phyloP scores from a whole-genome alignment of 2,888 invertebrate genomes.

The Clostera curtula region DNA sequence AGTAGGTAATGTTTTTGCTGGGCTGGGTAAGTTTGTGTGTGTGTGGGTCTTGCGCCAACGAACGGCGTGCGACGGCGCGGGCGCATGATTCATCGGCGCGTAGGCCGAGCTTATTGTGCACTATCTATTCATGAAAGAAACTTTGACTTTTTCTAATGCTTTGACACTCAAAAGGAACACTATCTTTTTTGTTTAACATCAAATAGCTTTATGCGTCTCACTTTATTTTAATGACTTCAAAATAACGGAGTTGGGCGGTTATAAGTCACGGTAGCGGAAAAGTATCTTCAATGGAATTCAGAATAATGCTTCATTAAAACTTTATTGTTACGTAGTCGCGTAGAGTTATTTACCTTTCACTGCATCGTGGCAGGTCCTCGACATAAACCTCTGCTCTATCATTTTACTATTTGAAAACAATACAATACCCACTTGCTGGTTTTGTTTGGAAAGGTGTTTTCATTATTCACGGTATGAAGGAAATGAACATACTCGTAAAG shows the following conservation, averaged over 20 bases:
- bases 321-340: conserved; percentile 46
- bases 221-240: conserved; percentile 24
- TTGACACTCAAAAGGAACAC: conserved; percentile 34
- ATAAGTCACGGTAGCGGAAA: conserved; percentile 33
- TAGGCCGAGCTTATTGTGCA: conserved; percentile 67
- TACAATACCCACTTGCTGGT: conserved; percentile 38
- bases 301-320: conserved; percentile 55
- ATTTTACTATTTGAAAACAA: conserved; percentile 33
- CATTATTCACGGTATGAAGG: too few species aligned
- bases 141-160: conserved; percentile 52
- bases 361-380: conserved; percentile 22
- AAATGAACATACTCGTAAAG: too few species aligned
- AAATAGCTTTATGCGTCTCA: conserved; percentile 26
- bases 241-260: conserved; percentile 26
- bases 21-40: too few species aligned
- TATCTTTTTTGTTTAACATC: conserved; percentile 24
- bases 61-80: conserved; percentile 37
- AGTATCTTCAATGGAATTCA: conserved; percentile 34
- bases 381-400: conserved; percentile 19
- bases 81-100: conserved; percentile 67
- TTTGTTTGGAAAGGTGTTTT: conserved; percentile 46
- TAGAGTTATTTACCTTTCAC: conserved; percentile 51
- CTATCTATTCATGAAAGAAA: conserved; percentile 52
- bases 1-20: conserved; percentile 74
- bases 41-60: conserved; percentile 43